phyloP scores from a whole-genome alignment of 2,113 vertebrate genomes.

The Phalacrocorax pelagicus region DNA sequence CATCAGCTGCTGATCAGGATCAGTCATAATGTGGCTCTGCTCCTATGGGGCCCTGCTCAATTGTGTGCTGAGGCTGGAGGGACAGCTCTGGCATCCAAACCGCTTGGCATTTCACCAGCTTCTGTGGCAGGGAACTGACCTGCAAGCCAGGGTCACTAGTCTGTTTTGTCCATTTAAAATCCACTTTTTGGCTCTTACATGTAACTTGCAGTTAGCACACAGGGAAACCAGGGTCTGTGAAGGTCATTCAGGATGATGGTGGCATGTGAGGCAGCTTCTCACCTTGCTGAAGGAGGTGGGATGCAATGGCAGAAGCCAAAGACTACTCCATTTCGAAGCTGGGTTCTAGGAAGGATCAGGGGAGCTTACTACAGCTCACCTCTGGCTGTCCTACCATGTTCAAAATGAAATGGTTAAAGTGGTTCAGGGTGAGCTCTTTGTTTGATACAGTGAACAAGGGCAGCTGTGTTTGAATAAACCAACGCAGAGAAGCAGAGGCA shows the following conservation, averaged over 20 bases:
- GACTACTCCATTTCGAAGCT: neutral
- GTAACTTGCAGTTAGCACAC: neutral
- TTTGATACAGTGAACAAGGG: fast-evolving
- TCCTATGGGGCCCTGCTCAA: neutral
- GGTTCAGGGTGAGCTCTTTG: neutral
- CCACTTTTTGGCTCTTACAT: neutral
- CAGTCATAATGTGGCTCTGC: fast-evolving
- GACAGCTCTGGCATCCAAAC: neutral
- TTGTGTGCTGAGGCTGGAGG: neutral
- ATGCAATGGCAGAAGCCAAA: neutral
- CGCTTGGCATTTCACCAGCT: neutral
- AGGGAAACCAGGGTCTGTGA: neutral
- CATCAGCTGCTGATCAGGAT: neutral
- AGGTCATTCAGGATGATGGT: neutral
- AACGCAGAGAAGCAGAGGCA: neutral
- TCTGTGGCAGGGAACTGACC: neutral
- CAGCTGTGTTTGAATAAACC: neutral
- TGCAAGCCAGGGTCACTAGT: neutral
- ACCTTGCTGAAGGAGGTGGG: neutral
- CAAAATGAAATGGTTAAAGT: neutral
- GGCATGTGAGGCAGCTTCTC: neutral
- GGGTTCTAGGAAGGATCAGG: neutral
- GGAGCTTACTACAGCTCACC: neutral
- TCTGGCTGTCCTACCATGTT: neutral
- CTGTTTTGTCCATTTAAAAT: neutral